phyloP scores from a whole-genome alignment of 2,888 invertebrate species.

The Thereva nobilitata region DNA sequence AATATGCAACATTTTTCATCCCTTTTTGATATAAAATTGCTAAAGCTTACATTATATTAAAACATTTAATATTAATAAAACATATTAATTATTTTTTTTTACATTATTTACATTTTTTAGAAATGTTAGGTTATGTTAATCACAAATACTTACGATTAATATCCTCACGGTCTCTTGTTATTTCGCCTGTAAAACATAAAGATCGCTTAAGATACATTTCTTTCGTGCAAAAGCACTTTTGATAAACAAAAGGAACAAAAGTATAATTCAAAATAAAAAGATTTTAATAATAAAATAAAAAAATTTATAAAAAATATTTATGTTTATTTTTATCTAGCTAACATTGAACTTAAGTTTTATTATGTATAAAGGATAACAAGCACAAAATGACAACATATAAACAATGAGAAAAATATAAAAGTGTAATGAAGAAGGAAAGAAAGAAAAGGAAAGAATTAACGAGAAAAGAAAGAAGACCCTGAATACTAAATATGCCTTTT shows the following conservation, averaged over 20 bases:
- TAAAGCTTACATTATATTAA: too few species aligned
- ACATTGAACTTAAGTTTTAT: slow-evolving; percentile 32
- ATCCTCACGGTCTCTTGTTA: slow-evolving; percentile 74
- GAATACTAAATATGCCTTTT: not conserved
- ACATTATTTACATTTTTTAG: not conserved
- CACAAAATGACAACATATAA: slow-evolving; percentile 40
- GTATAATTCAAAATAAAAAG: slow-evolving; percentile 4
- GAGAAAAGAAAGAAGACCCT: not conserved
- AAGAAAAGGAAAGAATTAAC: slow-evolving; percentile 1
- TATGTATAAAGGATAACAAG: slow-evolving; percentile 38
- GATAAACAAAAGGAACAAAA: too few species aligned
- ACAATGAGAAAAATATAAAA: slow-evolving; percentile 12
- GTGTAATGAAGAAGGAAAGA: slow-evolving; percentile 10
- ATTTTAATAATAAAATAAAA: slow-evolving; percentile 16
- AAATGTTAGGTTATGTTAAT: not conserved
- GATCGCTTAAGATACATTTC: slow-evolving; percentile 10
- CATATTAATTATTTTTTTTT: too few species aligned
- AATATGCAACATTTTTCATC: too few species aligned
- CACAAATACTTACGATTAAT: slow-evolving; percentile 70
- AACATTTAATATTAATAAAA: too few species aligned
- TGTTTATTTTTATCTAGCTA: slow-evolving; percentile 31
- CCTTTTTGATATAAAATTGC: too few species aligned
- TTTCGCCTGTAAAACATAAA: slow-evolving; percentile 67
- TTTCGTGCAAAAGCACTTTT: not conserved
- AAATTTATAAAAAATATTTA: slow-evolving; percentile 29